These are phyloP conservation scores for Dendroctonus ponderosae DNA, from an alignment of 1,140 invertebrate genomes.

Conservation along the genomic window DNA sequence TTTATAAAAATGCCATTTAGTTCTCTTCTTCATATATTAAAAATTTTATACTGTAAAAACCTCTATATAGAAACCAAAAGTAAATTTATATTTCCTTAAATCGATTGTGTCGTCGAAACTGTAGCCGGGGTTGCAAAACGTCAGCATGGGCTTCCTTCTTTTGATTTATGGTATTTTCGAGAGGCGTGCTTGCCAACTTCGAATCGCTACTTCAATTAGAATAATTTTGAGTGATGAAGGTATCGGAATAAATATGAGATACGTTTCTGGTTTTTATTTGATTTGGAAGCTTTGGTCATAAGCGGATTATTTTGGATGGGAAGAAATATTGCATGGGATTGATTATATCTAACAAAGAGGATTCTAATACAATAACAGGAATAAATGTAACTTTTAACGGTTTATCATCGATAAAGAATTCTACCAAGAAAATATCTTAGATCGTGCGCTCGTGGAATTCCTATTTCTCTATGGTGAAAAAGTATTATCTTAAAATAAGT, in stretches of 20 bases:
- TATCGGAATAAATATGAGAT: constrained; percentile 8
- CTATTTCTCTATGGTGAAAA: too few species aligned
- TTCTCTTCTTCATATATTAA: too few species aligned
- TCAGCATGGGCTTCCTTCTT: constrained; percentile 23
- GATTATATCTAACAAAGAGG: too few species aligned
- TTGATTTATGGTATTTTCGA: constrained; percentile 26
- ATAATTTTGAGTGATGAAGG: constrained; percentile 27
- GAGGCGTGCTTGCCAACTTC: constrained; percentile 5
- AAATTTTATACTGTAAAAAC: not conserved
- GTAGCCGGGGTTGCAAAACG: constrained; percentile 20
- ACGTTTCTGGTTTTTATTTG: not conserved
- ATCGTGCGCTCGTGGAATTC: too few species aligned
- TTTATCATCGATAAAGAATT: too few species aligned
- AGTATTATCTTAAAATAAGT: too few species aligned
- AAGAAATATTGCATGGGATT: too few species aligned
- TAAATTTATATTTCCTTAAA: constrained; percentile 23
- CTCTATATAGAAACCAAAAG: not conserved
- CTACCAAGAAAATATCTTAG: too few species aligned
- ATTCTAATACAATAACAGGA: too few species aligned
- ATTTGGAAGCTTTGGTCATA: not conserved
- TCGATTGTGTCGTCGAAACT: constrained; percentile 28
- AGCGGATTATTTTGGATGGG: too few species aligned
- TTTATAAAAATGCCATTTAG: too few species aligned
- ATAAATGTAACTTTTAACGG: too few species aligned
- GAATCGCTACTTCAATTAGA: constrained; percentile 24